Evolutionary conservation across 2,113 vertebrate species (phyloP).

Genomic region (Apodemus sylvaticus): DNA sequence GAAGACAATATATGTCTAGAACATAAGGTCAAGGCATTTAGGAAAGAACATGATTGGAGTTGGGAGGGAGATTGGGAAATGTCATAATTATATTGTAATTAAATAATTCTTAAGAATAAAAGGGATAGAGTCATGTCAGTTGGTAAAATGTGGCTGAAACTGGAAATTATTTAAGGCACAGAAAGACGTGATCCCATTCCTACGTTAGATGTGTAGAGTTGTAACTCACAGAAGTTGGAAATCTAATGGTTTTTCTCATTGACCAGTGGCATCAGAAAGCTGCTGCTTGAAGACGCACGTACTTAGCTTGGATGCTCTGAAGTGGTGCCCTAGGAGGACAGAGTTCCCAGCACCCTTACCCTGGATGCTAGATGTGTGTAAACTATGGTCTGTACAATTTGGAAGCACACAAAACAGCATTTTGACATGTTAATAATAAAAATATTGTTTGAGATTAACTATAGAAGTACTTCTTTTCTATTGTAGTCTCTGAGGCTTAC

Average conservation of each 20-base stretch:
- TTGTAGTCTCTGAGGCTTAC: no score
- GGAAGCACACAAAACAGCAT: background rate
- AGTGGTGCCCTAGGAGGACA: background rate
- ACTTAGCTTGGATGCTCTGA: background rate
- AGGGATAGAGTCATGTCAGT: background rate
- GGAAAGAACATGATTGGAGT: background rate
- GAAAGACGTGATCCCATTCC: background rate
- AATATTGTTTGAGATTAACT: background rate
- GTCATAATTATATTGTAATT: background rate
- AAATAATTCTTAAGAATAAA: background rate
- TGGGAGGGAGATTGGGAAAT: background rate
- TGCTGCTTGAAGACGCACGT: background rate
- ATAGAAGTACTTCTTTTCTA: no score
- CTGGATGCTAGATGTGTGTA: background rate
- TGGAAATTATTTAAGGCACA: background rate
- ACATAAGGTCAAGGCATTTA: background rate
- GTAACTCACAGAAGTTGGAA: background rate
- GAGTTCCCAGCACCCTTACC: background rate
- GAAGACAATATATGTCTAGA: background rate
- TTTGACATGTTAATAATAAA: background rate
- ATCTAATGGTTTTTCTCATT: background rate
- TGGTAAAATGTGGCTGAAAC: background rate
- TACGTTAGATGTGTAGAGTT: background rate
- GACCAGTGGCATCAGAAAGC: background rate
- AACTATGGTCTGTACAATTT: background rate